These are phyloP conservation scores for Pterostichus madidus DNA, from an alignment of 2,888 invertebrate genomes.

Conservation along the genomic window DNA sequence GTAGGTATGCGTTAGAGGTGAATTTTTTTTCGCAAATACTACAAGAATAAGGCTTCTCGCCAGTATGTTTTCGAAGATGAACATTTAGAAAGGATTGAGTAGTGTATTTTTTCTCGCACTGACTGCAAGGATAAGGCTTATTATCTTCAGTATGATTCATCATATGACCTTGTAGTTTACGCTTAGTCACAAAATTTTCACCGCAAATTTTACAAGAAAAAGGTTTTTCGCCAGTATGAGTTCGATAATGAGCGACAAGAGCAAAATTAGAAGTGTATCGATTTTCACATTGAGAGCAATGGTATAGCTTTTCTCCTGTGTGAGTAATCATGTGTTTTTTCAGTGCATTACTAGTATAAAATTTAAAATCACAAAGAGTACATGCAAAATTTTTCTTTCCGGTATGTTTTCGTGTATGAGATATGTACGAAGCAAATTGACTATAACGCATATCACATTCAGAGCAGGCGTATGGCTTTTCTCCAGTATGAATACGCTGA, in stretches of 20 bases:
- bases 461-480: too few relatives aligned
- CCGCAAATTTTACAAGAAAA: slow-evolving; percentile 79
- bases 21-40: slow-evolving; percentile 70
- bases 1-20: slow-evolving; percentile 70
- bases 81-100: slow-evolving; percentile 69
- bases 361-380: too few relatives aligned
- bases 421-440: too few relatives aligned
- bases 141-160: slow-evolving; percentile 76
- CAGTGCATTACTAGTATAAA: too few relatives aligned
- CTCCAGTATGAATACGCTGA: too few relatives aligned
- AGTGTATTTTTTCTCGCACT: slow-evolving; percentile 72
- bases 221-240: slow-evolving; percentile 39
- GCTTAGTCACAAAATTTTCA: slow-evolving; percentile 80
- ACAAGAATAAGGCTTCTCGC: slow-evolving; percentile 64
- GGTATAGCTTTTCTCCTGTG: slow-evolving; percentile 77
- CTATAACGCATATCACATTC: too few relatives aligned
- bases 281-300: neutral
- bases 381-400: too few relatives aligned
- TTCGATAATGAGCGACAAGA: neutral
- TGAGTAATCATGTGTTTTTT: slow-evolving; percentile 80
- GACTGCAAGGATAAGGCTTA: slow-evolving; percentile 72
- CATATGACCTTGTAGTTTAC: slow-evolving; percentile 81
- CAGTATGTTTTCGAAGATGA: slow-evolving; percentile 69
- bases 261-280: neutral
- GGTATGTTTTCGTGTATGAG: too few relatives aligned